Evolutionary conservation across 2,113 vertebrate species (phyloP).

Genomic region (Ibidorhyncha struthersii): DNA sequence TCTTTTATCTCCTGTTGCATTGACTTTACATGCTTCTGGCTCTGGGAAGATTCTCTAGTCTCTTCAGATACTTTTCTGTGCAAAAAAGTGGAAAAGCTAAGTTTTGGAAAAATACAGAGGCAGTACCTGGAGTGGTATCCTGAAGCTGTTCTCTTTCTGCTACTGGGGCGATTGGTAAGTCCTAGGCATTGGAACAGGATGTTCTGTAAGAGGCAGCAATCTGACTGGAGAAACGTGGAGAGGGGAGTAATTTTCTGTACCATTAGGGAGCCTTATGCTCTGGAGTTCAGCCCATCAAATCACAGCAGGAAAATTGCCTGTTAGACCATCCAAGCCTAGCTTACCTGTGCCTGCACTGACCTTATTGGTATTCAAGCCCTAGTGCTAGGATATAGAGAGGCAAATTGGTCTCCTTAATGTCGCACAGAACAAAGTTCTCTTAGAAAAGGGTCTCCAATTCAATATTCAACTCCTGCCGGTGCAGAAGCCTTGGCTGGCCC

Average conservation of each 20-base stretch:
- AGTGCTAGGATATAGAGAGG: neutral
- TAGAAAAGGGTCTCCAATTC: neutral
- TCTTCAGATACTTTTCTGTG: neutral
- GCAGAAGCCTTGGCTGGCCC: neutral
- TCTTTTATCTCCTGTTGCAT: neutral
- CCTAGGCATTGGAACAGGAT: neutral
- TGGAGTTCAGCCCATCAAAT: neutral
- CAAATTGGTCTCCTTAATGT: neutral
- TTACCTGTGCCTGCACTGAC: neutral
- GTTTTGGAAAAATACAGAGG: neutral
- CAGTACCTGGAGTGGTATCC: neutral
- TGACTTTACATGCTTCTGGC: neutral
- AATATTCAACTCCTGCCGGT: neutral
- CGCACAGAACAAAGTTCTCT: neutral
- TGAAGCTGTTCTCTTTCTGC: neutral
- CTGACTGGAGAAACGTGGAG: neutral
- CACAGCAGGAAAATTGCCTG: neutral
- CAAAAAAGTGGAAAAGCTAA: neutral
- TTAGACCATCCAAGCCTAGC: neutral
- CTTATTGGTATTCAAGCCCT: neutral
- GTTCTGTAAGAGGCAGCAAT: neutral
- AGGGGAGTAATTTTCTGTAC: neutral
- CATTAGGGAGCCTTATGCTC: neutral
- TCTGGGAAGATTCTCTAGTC: neutral
- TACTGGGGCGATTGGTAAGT: neutral